These are phyloP conservation scores for Aspiorhynchus laticeps DNA, from an alignment of 2,113 vertebrate genomes.

Conservation along the genomic window DNA sequence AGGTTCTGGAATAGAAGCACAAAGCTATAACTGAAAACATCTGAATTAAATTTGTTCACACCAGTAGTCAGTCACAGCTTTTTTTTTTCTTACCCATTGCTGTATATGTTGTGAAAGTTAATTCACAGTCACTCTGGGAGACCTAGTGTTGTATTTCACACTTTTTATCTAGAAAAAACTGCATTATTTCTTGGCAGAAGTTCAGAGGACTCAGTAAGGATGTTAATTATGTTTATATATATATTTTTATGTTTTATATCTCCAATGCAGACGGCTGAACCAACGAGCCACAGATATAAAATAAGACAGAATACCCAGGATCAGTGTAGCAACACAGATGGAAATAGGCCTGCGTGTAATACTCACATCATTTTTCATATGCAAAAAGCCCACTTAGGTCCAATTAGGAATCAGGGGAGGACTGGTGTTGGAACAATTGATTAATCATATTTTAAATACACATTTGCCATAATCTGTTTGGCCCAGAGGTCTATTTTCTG, in stretches of 20 bases:
- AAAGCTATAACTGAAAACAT: neutral
- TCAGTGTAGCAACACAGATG: neutral
- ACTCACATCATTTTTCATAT: neutral
- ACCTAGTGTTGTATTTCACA: neutral
- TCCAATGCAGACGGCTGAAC: neutral
- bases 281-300: neutral
- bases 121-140: neutral
- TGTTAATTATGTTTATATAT: neutral
- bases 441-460: slow-evolving; percentile 10
- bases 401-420: neutral
- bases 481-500: neutral
- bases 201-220: neutral
- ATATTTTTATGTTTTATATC: neutral
- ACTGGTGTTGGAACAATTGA: neutral
- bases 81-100: neutral
- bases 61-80: neutral
- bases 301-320: neutral
- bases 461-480: neutral
- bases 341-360: neutral
- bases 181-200: neutral
- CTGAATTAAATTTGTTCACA: neutral
- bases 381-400: neutral
- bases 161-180: neutral
- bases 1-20: neutral
- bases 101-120: neutral